Evolutionary conservation across 2,888 invertebrate genomes (phyloP), one percentile per base, ranked within the genome.

Genomic region (Metacarcinus magister): DNA sequence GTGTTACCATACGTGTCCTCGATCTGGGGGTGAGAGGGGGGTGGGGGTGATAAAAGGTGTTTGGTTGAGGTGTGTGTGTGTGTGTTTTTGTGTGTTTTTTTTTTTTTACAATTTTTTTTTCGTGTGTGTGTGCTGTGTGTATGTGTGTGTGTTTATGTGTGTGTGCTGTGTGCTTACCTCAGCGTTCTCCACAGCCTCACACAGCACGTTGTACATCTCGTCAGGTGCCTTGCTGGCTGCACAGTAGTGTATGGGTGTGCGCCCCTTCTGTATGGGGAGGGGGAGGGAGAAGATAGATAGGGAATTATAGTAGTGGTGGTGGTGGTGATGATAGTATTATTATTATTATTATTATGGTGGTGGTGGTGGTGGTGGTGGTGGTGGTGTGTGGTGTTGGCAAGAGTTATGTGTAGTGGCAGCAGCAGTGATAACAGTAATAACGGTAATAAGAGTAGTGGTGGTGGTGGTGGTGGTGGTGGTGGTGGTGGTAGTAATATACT

Each of bases 171-270:
- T 44, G 4, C 98, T 97, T 54, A 98, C 97, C 96, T 98, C 98
- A 3, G 98, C 98, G 97, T 98, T 98, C 16, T 98, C 98, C 82
- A 98, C 98, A 43, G 98, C 98, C 94, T 98, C 98, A 94, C 98
- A 97, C 97, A 98, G 97, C 75, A 98, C 97, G 97, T 98, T 98
- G 98, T 98, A 98, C 97, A 98, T 98, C 5, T 98, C 97, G 19
- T 98, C 98, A 0, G 98, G 98, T 97, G 98, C 98, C 97, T 98
- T 98, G 97, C 98, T 98, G 96, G 98, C 98, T 0, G 98, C 98
- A 75, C 98, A 98, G 97, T 99, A 99, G 97, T 99, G 99, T 54
- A 99, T 98, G 0, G 99, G 98, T 19, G 99, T 99, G 97, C 99
- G 98, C 97, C 99, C 99, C 98, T 99, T 97, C 99, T 99, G 97